phyloP scores from a whole-genome alignment of 2,797 vertebrate genomes.

The Lagorchestes hirsutus region DNA sequence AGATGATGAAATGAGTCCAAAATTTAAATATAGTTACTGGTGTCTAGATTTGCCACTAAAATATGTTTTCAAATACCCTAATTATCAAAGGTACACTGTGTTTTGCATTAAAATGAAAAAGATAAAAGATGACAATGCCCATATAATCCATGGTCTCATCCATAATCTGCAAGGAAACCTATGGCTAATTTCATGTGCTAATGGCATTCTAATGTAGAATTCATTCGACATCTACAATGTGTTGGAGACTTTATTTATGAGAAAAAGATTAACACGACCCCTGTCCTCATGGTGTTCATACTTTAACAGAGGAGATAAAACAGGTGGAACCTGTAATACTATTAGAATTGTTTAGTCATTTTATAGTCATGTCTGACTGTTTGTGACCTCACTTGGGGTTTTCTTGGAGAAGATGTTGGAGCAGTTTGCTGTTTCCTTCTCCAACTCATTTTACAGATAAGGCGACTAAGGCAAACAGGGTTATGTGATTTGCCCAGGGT shows the following conservation, averaged over 20 bases:
- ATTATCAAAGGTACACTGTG: background rate
- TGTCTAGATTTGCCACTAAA: conserved; percentile 4
- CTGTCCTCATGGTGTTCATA: background rate
- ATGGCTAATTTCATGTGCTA: background rate
- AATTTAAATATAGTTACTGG: background rate
- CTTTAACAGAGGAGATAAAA: background rate
- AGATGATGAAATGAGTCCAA: background rate
- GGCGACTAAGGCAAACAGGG: background rate
- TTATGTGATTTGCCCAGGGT: background rate
- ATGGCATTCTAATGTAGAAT: background rate
- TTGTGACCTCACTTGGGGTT: background rate
- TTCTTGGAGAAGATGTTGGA: background rate
- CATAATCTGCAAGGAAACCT: conserved; percentile 15
- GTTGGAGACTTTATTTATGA: background rate
- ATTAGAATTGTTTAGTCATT: background rate
- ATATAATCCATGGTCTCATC: conserved; percentile 5
- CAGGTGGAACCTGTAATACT: background rate
- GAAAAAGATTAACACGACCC: background rate
- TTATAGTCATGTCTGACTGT: background rate
- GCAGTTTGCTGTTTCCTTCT: background rate
- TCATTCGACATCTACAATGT: background rate
- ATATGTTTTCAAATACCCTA: conserved; percentile 37
- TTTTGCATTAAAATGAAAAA: conserved; percentile 41
- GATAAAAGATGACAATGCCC: conserved; percentile 3
- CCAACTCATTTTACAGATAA: background rate